Percentiles rank a stretch among this genome's conserved stretches.
Evolutionary conservation across 2,113 vertebrate genomes (phyloP).

Genomic region (Seriola rivoliana): DNA sequence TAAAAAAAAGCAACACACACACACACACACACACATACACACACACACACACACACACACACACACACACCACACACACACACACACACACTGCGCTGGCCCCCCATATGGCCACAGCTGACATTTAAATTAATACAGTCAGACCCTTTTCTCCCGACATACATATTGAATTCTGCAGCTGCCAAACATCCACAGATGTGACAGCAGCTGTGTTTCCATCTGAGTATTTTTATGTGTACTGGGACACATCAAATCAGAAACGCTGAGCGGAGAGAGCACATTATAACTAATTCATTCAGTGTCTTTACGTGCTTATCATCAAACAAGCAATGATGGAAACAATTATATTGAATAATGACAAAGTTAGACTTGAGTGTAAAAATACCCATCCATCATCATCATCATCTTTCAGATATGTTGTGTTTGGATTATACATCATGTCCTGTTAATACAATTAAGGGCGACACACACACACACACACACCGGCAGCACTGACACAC

Average conservation of each 20-base stretch:
- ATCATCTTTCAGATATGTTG: neutral
- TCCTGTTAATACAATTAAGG: neutral
- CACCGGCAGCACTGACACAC: neutral
- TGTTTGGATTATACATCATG: neutral
- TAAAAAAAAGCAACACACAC: constrained; percentile 5
- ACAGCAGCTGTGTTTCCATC: constrained; percentile 72
- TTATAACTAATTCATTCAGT: constrained; percentile 54
- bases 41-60: constrained; percentile 1
- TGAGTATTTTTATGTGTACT: constrained; percentile 45
- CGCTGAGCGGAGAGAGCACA: constrained; percentile 36
- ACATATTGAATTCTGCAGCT: constrained; percentile 72
- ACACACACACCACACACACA: constrained; percentile 16
- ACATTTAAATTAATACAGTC: constrained; percentile 68
- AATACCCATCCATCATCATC: neutral
- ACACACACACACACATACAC: constrained; percentile 12
- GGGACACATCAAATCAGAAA: constrained; percentile 49
- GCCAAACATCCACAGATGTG: constrained; percentile 72
- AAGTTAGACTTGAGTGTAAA: neutral
- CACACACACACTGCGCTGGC: constrained; percentile 16
- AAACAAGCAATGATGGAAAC: constrained; percentile 37
- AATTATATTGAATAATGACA: constrained; percentile 14
- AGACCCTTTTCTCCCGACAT: constrained; percentile 53
- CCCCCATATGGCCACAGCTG: constrained; percentile 58
- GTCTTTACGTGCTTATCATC: constrained; percentile 37
- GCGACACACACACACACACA: too few species aligned